Conservation (phyloP, 2,797 vertebrate species). For the Pseudochromis fuscus region DNA sequence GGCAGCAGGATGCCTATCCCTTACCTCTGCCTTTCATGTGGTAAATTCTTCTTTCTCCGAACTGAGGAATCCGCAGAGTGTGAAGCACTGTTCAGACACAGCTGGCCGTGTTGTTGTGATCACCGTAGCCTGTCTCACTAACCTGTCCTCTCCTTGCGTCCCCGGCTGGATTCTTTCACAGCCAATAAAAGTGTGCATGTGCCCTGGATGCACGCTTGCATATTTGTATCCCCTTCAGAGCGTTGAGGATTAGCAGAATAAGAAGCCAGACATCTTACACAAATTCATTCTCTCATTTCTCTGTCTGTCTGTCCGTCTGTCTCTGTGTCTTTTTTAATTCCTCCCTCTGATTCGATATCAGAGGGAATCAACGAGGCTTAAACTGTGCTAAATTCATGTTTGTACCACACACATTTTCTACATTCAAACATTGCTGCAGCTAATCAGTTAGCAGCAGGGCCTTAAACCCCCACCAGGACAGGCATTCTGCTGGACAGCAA, state of each 20-base stretch:
- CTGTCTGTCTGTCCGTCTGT: constrained; percentile 22
- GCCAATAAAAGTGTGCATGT: constrained; percentile 24
- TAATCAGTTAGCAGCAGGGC: constrained; percentile 69
- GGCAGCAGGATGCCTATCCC: constrained; percentile 63
- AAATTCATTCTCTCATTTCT: constrained; percentile 49
- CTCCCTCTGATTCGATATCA: constrained; percentile 65
- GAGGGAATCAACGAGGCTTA: constrained; percentile 57
- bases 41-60: constrained; percentile 53
- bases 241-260: constrained; percentile 48
- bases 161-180: constrained; percentile 42
- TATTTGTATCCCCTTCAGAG: constrained; percentile 36
- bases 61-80: constrained; percentile 55
- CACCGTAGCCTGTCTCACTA: constrained; percentile 46
- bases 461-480: constrained; percentile 53
- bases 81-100: constrained; percentile 65
- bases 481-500: constrained; percentile 64
- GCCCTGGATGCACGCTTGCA: constrained; percentile 8
- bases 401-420: constrained; percentile 39
- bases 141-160: constrained; percentile 62
- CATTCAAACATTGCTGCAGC: constrained; percentile 54
- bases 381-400: constrained; percentile 58
- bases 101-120: constrained; percentile 58
- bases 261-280: constrained; percentile 56
- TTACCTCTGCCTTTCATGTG: constrained; percentile 70
- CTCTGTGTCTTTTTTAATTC: constrained; percentile 45